Percentiles rank a stretch among this genome's conserved stretches.
phyloP scores from a whole-genome alignment of 2,113 vertebrate genomes.

The Agapornis roseicollis region DNA sequence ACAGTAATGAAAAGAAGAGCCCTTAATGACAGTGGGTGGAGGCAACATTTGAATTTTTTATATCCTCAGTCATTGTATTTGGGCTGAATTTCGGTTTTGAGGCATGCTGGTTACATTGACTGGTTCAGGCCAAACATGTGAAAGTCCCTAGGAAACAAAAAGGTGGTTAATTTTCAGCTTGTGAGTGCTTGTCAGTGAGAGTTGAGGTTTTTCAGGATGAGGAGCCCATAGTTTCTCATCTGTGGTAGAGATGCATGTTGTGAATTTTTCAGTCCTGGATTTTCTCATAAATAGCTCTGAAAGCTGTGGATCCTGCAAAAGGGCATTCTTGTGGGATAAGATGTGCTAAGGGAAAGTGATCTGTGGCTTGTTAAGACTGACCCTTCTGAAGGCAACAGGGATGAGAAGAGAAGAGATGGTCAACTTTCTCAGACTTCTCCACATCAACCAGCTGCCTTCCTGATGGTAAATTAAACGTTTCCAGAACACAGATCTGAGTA shows the following conservation, averaged over 20 bases:
- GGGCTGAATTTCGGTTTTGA: neutral
- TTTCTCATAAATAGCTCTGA: neutral
- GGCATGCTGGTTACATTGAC: accelerated
- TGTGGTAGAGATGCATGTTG: neutral
- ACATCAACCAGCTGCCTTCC: accelerated
- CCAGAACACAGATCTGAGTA: neutral
- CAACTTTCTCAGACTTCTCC: neutral
- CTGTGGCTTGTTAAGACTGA: neutral
- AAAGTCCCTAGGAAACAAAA: neutral
- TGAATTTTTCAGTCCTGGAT: neutral
- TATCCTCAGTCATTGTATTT: neutral
- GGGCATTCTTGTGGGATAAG: neutral
- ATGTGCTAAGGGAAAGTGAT: neutral
- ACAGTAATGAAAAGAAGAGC: neutral
- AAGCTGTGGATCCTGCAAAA: neutral
- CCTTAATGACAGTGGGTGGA: neutral
- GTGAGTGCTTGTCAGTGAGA: neutral
- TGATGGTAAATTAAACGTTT: neutral
- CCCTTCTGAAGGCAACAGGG: neutral
- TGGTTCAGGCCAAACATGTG: neutral
- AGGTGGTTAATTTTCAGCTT: neutral
- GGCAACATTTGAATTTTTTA: neutral
- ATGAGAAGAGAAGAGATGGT: neutral
- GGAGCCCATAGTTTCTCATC: neutral
- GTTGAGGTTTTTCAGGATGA: neutral